These are phyloP conservation scores for Atta colombica DNA, from an alignment of 1,140 invertebrate genomes.

Conservation along the genomic window DNA sequence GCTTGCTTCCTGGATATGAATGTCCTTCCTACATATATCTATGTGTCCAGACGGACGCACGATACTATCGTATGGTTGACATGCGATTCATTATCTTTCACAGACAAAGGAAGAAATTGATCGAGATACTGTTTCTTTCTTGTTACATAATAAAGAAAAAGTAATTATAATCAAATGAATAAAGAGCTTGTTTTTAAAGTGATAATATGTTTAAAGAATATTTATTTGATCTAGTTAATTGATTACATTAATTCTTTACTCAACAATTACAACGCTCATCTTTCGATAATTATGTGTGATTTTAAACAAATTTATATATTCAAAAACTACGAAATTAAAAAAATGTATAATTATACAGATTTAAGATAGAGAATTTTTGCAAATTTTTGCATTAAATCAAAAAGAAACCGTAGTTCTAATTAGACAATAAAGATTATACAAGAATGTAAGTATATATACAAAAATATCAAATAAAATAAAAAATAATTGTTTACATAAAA, in stretches of 20 bases:
- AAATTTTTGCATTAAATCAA: background rate
- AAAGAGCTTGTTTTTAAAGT: background rate
- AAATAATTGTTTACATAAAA: background rate
- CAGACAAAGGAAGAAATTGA: slow-evolving; percentile 63
- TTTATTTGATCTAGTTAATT: background rate
- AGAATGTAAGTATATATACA: background rate
- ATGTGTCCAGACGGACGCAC: background rate
- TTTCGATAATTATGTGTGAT: background rate
- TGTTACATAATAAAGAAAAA: slow-evolving; percentile 26
- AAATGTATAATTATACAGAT: background rate
- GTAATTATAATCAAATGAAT: background rate
- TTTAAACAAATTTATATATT: background rate
- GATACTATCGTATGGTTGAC: background rate
- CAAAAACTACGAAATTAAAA: background rate
- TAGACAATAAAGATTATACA: background rate
- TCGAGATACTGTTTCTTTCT: slow-evolving; percentile 46
- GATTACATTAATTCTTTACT: background rate
- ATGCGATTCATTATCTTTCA: slow-evolving; percentile 21
- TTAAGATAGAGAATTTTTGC: background rate
- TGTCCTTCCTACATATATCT: slow-evolving; percentile 32
- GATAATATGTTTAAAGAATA: background rate
- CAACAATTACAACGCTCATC: background rate
- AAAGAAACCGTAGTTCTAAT: background rate
- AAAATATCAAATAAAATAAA: background rate
- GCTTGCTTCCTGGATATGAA: slow-evolving; percentile 28